phyloP scores from a whole-genome alignment of 2,797 vertebrate species.

The Coregonus suidteri region DNA sequence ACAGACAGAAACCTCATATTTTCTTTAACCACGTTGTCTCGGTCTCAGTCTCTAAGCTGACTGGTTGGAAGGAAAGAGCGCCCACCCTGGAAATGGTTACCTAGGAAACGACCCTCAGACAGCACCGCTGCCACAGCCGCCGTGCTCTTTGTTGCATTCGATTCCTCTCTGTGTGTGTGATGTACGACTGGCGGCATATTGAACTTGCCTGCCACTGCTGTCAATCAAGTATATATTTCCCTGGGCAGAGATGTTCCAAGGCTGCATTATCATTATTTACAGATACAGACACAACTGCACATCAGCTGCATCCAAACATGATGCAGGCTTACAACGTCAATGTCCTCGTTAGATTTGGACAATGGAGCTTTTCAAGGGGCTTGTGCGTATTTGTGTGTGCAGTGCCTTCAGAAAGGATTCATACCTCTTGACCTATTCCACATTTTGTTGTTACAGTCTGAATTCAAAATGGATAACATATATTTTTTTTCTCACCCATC shows the following conservation, averaged over 20 bases:
- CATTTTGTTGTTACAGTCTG: no score
- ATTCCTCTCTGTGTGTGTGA: constrained; percentile 30
- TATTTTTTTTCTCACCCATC: no score
- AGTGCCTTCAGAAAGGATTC: no score
- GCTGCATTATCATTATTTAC: no score
- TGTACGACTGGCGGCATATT: constrained; percentile 54
- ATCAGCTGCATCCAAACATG: background rate
- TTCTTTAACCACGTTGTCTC: no score
- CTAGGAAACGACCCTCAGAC: constrained; percentile 58
- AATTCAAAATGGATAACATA: no score
- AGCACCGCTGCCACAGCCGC: constrained; percentile 37
- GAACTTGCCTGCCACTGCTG: background rate
- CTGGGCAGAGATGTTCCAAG: no score
- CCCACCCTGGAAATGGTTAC: constrained; percentile 42
- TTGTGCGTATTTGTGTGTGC: background rate
- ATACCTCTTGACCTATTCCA: no score
- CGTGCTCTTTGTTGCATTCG: constrained; percentile 38
- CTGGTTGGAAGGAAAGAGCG: constrained; percentile 36
- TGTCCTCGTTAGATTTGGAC: background rate
- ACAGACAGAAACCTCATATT: background rate
- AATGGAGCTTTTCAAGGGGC: background rate
- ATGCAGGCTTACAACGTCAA: background rate
- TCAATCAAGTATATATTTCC: background rate
- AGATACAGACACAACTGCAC: no score
- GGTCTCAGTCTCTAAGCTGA: constrained; percentile 31